Evolutionary conservation across 1,140 invertebrate genomes (phyloP).

Genomic region (Camponotus pennsylvanicus): DNA sequence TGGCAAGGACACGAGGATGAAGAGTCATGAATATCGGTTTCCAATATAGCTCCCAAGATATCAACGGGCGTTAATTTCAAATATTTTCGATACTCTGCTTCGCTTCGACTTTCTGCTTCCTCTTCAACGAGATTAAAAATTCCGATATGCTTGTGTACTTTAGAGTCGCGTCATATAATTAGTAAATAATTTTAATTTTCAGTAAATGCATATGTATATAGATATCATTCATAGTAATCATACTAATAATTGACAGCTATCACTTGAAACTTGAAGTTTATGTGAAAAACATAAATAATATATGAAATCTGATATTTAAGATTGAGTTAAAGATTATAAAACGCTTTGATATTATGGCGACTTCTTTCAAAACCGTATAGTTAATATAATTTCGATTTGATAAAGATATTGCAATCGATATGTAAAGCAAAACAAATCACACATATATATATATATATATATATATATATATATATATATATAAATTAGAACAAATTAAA

Average conservation of each 20-base stretch:
- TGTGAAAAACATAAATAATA: not conserved
- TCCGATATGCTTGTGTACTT: slow-evolving; percentile 31
- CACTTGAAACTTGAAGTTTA: not conserved
- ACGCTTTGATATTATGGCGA: slow-evolving; percentile 26
- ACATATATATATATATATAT: slow-evolving; percentile 28
- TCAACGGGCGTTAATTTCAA: slow-evolving; percentile 68
- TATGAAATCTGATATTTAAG: not conserved
- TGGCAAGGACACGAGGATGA: slow-evolving; percentile 48
- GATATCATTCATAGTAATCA: not conserved
- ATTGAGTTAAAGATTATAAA: not conserved
- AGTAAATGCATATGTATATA: not conserved
- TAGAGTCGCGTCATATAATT: not conserved
- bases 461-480: slow-evolving; percentile 37
- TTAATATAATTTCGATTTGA: slow-evolving; percentile 62
- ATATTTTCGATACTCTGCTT: slow-evolving; percentile 53
- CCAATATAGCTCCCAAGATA: slow-evolving; percentile 68
- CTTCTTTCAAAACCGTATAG: slow-evolving; percentile 46
- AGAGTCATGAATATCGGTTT: slow-evolving; percentile 71
- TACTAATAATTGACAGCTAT: not conserved
- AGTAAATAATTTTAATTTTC: not conserved
- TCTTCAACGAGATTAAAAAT: slow-evolving; percentile 63
- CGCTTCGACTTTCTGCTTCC: no score
- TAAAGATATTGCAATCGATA: not conserved
- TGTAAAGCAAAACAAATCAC: not conserved
- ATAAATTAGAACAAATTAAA: slow-evolving; percentile 61